Conservation (phyloP, 2,797 vertebrate genomes). For the Pyrocephalus nanus region DNA sequence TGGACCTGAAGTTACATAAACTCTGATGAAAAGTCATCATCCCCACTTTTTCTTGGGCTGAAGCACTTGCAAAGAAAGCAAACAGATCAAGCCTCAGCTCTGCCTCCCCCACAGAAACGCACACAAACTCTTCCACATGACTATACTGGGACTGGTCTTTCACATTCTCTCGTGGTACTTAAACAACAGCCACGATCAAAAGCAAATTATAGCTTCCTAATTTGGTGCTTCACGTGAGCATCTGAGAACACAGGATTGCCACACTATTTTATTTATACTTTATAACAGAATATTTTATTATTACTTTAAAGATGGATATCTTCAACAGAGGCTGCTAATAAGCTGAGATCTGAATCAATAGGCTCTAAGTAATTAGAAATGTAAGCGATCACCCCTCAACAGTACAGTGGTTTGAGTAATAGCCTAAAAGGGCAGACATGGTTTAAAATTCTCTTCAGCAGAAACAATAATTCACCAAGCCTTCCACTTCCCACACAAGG, state of each 20-base stretch:
- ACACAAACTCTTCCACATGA: background rate
- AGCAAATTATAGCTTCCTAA: background rate
- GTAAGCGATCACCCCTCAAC: fast-evolving
- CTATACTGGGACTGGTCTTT: background rate
- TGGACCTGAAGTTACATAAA: background rate
- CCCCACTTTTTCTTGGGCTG: background rate
- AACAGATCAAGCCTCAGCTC: background rate
- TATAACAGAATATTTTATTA: background rate
- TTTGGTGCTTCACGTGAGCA: background rate
- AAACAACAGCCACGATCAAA: background rate
- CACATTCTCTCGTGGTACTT: background rate
- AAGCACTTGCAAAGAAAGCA: background rate
- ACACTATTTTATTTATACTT: background rate
- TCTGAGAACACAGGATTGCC: background rate
- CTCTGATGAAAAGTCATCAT: background rate
- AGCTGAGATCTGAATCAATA: background rate
- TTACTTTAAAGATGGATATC: background rate
- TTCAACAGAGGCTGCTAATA: background rate
- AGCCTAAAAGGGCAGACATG: background rate
- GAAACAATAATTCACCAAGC: background rate
- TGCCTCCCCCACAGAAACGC: background rate
- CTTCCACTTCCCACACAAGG: background rate
- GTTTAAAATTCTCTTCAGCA: slow-evolving; percentile 5
- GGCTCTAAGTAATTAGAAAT: background rate
- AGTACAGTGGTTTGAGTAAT: background rate